These are phyloP conservation scores for Xenus cinereus DNA, from an alignment of 2,113 vertebrate species.

Conservation along the genomic window DNA sequence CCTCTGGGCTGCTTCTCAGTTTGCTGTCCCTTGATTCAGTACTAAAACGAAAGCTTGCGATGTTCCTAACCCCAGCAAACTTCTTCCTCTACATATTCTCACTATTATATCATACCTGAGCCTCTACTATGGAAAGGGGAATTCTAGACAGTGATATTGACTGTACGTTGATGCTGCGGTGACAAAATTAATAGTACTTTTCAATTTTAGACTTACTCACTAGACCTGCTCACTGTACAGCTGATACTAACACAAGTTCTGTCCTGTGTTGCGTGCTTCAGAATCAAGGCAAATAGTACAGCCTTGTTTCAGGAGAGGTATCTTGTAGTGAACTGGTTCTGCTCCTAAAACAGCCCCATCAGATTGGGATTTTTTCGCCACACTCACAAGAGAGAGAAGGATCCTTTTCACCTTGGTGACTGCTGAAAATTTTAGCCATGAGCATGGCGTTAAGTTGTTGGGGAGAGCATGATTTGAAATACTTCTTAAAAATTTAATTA, in stretches of 20 bases:
- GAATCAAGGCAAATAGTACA: background rate
- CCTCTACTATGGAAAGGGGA: background rate
- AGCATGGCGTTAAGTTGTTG: background rate
- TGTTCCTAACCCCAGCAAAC: background rate
- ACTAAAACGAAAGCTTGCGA: background rate
- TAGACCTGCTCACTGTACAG: background rate
- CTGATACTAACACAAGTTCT: background rate
- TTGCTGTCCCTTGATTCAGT: background rate
- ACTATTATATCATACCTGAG: background rate
- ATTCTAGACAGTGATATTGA: background rate
- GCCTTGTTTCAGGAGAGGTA: background rate
- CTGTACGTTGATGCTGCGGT: background rate
- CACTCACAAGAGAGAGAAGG: background rate
- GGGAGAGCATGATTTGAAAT: background rate
- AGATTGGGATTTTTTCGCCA: background rate
- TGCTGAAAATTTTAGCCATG: background rate
- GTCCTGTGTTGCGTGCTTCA: background rate
- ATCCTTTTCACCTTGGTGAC: background rate
- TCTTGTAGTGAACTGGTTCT: background rate
- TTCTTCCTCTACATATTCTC: background rate
- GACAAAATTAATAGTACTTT: background rate
- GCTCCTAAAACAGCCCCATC: background rate
- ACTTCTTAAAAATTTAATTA: background rate
- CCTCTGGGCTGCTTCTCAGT: background rate
- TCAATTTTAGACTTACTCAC: background rate